A percentile compares a stretch with the other conserved stretches of the same genome.
These are phyloP conservation scores for Etia nguti DNA, from an alignment of 2,113 vertebrate species.

Conservation along the genomic window DNA sequence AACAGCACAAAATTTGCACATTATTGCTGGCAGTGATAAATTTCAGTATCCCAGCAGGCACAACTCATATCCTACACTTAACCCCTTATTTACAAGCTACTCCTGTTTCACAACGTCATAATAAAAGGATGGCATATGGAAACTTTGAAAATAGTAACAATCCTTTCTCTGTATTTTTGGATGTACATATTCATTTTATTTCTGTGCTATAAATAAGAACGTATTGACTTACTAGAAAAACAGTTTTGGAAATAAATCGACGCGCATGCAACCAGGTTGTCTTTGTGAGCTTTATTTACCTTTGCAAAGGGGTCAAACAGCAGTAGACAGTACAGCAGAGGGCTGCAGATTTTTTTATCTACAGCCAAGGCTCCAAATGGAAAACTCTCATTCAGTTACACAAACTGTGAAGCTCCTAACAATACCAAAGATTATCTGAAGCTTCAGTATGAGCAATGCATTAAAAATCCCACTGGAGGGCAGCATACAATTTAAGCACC, in stretches of 20 bases:
- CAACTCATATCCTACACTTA: conserved; percentile 50
- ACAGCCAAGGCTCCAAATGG: neutral
- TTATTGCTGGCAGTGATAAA: conserved; percentile 88
- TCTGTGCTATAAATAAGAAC: neutral
- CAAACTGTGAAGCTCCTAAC: neutral
- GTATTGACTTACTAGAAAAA: neutral
- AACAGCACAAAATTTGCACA: conserved; percentile 82
- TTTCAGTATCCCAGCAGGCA: conserved; percentile 75
- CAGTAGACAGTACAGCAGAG: neutral
- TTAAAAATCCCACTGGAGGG: conserved; percentile 59
- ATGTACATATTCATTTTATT: neutral
- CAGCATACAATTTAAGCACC: conserved; percentile 27
- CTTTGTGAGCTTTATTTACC: neutral
- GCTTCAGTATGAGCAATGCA: neutral
- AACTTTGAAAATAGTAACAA: neutral
- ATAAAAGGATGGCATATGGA: neutral
- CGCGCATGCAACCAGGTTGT: neutral
- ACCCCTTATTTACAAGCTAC: conserved; percentile 26
- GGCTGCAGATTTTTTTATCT: neutral
- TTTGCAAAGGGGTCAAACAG: neutral
- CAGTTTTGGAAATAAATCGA: neutral
- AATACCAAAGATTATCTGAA: neutral
- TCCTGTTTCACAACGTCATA: neutral
- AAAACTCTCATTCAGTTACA: neutral
- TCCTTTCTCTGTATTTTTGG: neutral